These are phyloP conservation scores for Strigamia transsilvanica DNA, from an alignment of 2,888 invertebrate genomes.

Conservation along the genomic window DNA sequence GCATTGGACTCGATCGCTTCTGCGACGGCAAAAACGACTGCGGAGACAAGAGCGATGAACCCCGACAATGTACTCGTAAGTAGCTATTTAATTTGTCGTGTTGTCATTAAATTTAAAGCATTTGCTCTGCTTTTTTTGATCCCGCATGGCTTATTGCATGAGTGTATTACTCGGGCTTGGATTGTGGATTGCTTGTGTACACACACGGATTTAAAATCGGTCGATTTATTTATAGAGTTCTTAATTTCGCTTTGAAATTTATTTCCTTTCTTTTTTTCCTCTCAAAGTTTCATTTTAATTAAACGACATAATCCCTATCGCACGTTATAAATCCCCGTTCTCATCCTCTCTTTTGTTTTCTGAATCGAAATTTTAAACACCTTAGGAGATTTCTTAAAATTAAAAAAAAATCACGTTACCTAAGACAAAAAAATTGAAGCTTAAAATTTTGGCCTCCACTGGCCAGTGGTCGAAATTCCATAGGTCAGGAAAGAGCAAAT, in stretches of 20 bases:
- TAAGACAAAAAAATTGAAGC: neutral
- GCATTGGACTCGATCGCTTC: slow-evolving; percentile 77
- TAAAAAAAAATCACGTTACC: neutral
- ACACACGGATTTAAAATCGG: neutral
- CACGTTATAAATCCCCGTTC: neutral
- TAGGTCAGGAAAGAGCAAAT: neutral
- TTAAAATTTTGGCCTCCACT: neutral
- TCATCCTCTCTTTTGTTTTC: neutral
- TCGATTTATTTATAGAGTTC: neutral
- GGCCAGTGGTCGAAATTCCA: slow-evolving; percentile 2
- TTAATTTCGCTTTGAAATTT: neutral
- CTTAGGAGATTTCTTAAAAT: neutral
- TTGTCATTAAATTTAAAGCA: neutral
- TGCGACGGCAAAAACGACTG: slow-evolving; percentile 82
- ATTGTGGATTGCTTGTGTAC: neutral
- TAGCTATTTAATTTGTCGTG: slow-evolving; percentile 59
- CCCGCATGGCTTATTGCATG: neutral
- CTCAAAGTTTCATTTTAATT: neutral
- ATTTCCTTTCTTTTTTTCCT: neutral
- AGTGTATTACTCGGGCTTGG: neutral
- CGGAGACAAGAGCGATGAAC: slow-evolving; percentile 80
- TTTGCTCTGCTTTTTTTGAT: neutral
- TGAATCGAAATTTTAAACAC: neutral
- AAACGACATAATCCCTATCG: neutral
- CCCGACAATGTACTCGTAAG: slow-evolving; percentile 79